phyloP scores from a whole-genome alignment of 2,113 vertebrate species.

The Galbula dea region DNA sequence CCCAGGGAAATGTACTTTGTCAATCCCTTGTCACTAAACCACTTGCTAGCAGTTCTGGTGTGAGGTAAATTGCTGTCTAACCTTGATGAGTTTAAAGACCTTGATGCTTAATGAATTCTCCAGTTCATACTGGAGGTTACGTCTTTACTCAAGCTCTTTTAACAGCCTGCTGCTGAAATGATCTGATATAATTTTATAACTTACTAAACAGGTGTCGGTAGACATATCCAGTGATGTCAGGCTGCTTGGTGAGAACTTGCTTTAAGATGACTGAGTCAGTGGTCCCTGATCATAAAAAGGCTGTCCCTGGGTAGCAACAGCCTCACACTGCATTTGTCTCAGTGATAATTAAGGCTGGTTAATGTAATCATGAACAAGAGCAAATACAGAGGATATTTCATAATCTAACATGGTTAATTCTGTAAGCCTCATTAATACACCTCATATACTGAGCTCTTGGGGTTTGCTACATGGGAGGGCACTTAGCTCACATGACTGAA shows the following conservation, averaged over 20 bases:
- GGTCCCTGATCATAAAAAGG: background rate
- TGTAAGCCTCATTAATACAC: background rate
- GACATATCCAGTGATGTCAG: background rate
- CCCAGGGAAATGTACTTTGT: slow-evolving; percentile 53
- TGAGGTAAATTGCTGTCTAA: background rate
- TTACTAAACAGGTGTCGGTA: slow-evolving; percentile 46
- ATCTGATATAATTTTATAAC: slow-evolving; percentile 27
- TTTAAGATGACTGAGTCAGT: background rate
- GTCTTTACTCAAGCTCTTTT: background rate
- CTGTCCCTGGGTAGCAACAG: background rate
- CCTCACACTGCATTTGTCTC: background rate
- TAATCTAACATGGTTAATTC: background rate
- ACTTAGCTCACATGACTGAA: rapidly evolving
- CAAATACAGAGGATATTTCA: background rate
- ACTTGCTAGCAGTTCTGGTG: slow-evolving; percentile 45
- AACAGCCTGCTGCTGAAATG: slow-evolving; percentile 48
- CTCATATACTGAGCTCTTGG: background rate
- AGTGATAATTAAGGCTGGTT: rapidly evolving
- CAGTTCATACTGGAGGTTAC: slow-evolving; percentile 29
- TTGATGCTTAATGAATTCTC: slow-evolving; percentile 46
- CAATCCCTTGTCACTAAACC: slow-evolving; percentile 53
- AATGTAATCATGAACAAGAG: background rate
- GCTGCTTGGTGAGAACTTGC: background rate
- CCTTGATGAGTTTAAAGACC: slow-evolving; percentile 47
- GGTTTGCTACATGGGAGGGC: background rate